Percentiles rank a stretch among this genome's conserved stretches.
These are phyloP conservation scores for Neostethus bicornis DNA, from an alignment of 2,797 vertebrate species.

Conservation along the genomic window DNA sequence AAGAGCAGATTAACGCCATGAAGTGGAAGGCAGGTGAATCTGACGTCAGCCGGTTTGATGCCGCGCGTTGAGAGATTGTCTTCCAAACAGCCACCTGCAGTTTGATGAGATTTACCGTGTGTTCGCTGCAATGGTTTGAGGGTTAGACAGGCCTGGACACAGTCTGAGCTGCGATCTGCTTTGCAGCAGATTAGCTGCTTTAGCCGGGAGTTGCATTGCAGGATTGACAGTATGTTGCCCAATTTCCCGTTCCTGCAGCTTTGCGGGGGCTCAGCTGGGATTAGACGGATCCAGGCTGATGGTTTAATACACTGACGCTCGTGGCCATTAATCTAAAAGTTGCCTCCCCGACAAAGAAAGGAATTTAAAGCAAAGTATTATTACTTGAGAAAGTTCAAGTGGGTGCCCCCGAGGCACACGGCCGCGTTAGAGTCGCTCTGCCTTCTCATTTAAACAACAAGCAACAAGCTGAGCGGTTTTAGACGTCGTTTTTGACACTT, in stretches of 20 bases:
- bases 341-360: conserved; percentile 4
- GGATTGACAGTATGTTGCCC: conserved; percentile 29
- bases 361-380: neutral
- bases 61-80: conserved; percentile 20
- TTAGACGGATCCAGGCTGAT: conserved; percentile 36
- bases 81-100: conserved; percentile 23
- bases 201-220: conserved; percentile 8
- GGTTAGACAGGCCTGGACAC: conserved; percentile 55
- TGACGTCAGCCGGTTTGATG: too few relatives aligned
- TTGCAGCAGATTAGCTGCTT: conserved; percentile 41
- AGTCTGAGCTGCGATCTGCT: conserved; percentile 31
- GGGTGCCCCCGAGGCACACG: neutral
- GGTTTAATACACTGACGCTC: conserved; percentile 31
- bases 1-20: too few relatives aligned
- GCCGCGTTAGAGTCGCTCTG: neutral
- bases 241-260: conserved; percentile 29
- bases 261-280: conserved; percentile 39
- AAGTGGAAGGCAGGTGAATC: too few relatives aligned
- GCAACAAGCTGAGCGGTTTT: too few relatives aligned
- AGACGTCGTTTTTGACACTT: neutral
- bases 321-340: conserved; percentile 28
- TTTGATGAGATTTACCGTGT: conserved; percentile 10
- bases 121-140: conserved; percentile 22
- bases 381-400: neutral
- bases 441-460: neutral